Base-by-base conservation (phyloP, 2,888 invertebrate species). In the Macrostomum cliftonense region DNA sequence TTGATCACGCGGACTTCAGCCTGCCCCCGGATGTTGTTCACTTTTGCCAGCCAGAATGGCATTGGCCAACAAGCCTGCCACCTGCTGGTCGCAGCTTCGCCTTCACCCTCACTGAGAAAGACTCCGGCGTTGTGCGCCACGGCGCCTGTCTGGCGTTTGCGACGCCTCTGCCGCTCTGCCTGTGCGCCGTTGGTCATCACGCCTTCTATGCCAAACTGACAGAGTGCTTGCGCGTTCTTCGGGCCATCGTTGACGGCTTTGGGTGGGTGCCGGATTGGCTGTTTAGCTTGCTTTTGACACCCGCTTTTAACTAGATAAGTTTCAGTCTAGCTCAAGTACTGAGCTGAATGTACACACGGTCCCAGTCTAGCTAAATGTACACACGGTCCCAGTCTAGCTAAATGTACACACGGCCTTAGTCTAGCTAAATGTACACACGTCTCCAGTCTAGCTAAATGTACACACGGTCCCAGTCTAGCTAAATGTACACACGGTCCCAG, bases 21-120 rank as follows among this genome's bases (percentile, higher is more conserved):
- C 75, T 99, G 61, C 93, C 97, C 1, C 76, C 88, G 64, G 97
- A 99, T 71, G 93, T 97, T 79, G 91, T 95, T 21, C 95, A 89
- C 73, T 97, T 97, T 74, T 97, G 97, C 66, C 97, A 99, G 71
- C 97, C 97, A 1, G 97, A 99, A 73, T 97, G 95, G 49, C 97
- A 95, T 70, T 82, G 74, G 47, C 74, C 73, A 54, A 83, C 87
- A 53, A 87, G 88, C 13, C 87, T 87, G 9, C 79, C 85, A 59
- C 78, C 65, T 5, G 61, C 65, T 55, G 46, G 49, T 2, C 40
- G 85, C 28, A 91, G 91, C 14, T 97, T 97, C 72, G 91, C 95
- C 14, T 97, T 95, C 70, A 88, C 88, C 11, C 77, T 97, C 57
- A 99, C 97, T 17, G 97, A 97, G 69, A 97, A 99, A 71, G 97